phyloP scores from a whole-genome alignment of 2,113 vertebrate species.

The Mesitornis unicolor region DNA sequence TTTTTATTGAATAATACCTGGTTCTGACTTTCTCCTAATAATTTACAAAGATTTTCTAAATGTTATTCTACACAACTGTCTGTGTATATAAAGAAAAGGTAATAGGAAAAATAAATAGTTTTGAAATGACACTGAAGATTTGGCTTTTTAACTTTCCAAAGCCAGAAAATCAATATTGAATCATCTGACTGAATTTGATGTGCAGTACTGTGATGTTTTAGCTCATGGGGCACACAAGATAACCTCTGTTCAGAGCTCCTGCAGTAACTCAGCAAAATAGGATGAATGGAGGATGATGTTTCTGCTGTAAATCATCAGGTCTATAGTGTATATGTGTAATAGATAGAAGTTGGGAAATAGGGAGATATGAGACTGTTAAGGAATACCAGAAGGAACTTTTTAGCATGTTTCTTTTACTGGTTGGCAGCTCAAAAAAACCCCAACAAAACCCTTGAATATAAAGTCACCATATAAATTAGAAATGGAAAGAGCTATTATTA shows the following conservation, averaged over 20 bases:
- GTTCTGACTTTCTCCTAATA: background rate
- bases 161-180: slow-evolving; percentile 23
- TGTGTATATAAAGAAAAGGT: background rate
- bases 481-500: slow-evolving; percentile 43
- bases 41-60: slow-evolving; percentile 22
- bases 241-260: slow-evolving; percentile 2
- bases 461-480: slow-evolving; percentile 28
- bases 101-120: slow-evolving; percentile 21
- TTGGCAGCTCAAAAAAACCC: background rate
- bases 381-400: background rate
- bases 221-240: background rate
- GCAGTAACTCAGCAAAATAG: slow-evolving; percentile 29
- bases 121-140: background rate
- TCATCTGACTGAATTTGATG: slow-evolving; percentile 1
- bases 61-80: background rate
- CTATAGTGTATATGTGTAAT: background rate
- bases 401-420: background rate
- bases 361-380: background rate
- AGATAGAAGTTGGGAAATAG: background rate
- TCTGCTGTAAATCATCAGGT: slow-evolving; percentile 32
- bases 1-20: background rate
- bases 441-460: background rate
- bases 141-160: background rate
- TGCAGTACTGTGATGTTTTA: background rate
- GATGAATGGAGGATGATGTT: background rate